Percentiles rank a stretch among this genome's conserved stretches.
Conservation (phyloP, 2,797 vertebrate species). For the Onychomys leucogaster region DNA sequence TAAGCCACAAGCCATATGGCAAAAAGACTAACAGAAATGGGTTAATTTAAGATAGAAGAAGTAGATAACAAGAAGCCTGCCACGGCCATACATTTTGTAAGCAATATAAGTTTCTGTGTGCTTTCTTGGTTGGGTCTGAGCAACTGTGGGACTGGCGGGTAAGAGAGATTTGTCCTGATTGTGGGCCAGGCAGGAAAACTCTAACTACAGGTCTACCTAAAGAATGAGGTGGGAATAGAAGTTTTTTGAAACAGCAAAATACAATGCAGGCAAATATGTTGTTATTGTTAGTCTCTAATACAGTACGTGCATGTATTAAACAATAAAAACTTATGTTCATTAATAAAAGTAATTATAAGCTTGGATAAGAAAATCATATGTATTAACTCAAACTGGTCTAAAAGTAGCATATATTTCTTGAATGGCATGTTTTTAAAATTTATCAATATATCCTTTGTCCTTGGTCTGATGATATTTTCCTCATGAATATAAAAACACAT, state of each 20-base stretch:
- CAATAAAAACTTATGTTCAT: neutral
- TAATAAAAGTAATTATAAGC: neutral
- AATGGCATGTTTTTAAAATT: constrained; percentile 20
- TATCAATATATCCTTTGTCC: neutral
- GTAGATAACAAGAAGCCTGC: too few species aligned
- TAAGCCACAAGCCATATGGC: too few species aligned
- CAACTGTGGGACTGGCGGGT: too few species aligned
- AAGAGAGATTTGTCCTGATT: too few species aligned
- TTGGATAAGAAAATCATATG: neutral
- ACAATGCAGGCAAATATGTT: neutral
- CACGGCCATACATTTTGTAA: too few species aligned
- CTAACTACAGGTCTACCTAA: neutral
- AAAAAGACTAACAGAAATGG: too few species aligned
- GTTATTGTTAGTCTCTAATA: neutral
- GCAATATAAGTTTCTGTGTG: too few species aligned
- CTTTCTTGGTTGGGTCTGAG: too few species aligned
- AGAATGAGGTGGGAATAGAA: neutral
- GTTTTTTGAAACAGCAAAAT: neutral
- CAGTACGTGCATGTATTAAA: neutral
- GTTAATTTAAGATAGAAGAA: too few species aligned
- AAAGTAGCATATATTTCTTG: neutral
- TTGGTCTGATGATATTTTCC: neutral
- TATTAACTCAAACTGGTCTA: neutral
- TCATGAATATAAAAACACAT: neutral
- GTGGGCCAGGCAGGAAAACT: too few species aligned